Evolutionary conservation across 2,797 vertebrate species (phyloP).

Genomic region (Anniella stebbinsi): DNA sequence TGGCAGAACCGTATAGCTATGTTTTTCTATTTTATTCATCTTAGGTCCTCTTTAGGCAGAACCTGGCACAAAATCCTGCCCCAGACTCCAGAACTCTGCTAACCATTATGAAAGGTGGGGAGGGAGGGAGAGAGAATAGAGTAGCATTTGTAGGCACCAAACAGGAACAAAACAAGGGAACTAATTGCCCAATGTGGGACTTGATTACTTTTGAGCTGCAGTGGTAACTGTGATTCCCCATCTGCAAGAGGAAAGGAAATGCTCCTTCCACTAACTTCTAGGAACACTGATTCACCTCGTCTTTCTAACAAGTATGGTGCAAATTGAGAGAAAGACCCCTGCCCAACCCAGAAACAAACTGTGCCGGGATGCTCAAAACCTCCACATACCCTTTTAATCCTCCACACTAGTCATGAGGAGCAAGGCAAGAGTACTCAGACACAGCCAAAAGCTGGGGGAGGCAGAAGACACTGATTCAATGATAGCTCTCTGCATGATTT

Average conservation of each 20-base stretch:
- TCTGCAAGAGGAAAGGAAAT: background rate
- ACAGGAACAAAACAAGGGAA: background rate
- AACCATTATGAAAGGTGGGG: background rate
- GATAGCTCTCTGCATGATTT: no score
- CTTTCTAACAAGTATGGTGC: background rate
- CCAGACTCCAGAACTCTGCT: background rate
- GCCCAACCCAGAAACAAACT: background rate
- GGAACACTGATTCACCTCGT: background rate
- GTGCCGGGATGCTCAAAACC: no score
- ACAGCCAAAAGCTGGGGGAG: no score
- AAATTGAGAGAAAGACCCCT: no score
- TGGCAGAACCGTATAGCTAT: no score
- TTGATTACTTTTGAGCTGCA: background rate
- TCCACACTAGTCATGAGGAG: no score
- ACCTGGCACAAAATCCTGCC: background rate
- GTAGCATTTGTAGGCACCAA: no score
- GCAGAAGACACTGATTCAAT: no score
- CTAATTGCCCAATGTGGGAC: no score
- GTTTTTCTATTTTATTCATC: no score
- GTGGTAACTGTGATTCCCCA: background rate
- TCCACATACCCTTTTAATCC: no score
- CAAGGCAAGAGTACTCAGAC: no score
- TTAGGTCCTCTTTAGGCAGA: background rate
- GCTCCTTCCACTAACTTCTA: background rate
- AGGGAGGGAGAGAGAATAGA: background rate